Conservation (phyloP, 2,797 vertebrate genomes). For the Morelia viridis region DNA sequence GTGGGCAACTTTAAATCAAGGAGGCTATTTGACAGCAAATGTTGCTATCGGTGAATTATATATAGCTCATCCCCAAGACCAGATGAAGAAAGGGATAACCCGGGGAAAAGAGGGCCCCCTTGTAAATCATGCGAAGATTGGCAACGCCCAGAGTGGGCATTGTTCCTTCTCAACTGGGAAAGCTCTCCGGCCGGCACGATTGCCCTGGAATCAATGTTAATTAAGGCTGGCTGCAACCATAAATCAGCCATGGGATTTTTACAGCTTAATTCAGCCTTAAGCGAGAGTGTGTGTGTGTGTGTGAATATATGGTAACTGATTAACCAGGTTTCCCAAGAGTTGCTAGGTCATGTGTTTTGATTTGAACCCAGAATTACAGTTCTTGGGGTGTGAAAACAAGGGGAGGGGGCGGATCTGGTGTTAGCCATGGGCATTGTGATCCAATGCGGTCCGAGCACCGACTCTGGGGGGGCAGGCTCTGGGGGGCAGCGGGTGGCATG, state of each 20-base stretch:
- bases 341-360: slow-evolving; percentile 72
- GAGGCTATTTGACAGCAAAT: slow-evolving; percentile 90
- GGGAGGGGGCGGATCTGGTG: slow-evolving; percentile 9
- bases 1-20: slow-evolving; percentile 91
- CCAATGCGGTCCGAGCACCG: background rate
- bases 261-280: slow-evolving; percentile 83
- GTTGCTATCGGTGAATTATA: slow-evolving; percentile 87
- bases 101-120: slow-evolving; percentile 79
- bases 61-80: slow-evolving; percentile 86
- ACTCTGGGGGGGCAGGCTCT: background rate
- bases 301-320: slow-evolving; percentile 79
- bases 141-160: slow-evolving; percentile 89
- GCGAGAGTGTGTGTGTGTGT: slow-evolving; percentile 73
- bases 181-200: slow-evolving; percentile 88
- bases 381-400: slow-evolving; percentile 49
- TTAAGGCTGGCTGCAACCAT: slow-evolving; percentile 85
- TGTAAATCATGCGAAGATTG: slow-evolving; percentile 97
- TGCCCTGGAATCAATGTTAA: slow-evolving; percentile 92
- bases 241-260: slow-evolving; percentile 90
- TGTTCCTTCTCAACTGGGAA: slow-evolving; percentile 87
- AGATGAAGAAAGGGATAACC: slow-evolving; percentile 85
- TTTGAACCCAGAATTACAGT: slow-evolving; percentile 62
- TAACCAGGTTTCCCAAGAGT: slow-evolving; percentile 75
- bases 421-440: slow-evolving; percentile 50
- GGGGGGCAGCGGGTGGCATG: background rate